Evolutionary conservation across 2,888 invertebrate species (phyloP).

Genomic region (Stegana nigrithorax): DNA sequence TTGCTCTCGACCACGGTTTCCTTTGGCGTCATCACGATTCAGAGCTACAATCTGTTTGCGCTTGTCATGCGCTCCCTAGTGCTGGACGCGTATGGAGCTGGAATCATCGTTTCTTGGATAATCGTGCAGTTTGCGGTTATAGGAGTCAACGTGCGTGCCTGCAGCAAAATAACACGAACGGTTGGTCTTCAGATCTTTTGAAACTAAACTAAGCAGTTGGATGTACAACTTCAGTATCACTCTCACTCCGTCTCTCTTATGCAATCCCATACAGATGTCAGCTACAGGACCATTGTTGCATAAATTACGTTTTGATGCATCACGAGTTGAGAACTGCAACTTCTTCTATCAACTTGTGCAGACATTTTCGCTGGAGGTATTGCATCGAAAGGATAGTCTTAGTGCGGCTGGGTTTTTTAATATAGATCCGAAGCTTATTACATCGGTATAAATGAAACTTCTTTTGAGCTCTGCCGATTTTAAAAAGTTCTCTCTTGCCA

Average conservation of each 20-base stretch:
- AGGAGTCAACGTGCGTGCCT: constrained; percentile 48
- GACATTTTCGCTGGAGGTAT: constrained; percentile 49
- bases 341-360: constrained; percentile 43
- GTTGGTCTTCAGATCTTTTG: no score
- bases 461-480: no score
- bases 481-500: constrained; percentile 12
- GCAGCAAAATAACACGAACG: constrained; percentile 42
- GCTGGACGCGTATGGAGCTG: constrained; percentile 41
- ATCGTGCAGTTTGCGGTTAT: constrained; percentile 47
- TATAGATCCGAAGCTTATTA: constrained; percentile 53
- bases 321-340: background rate
- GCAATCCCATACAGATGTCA: constrained; percentile 42
- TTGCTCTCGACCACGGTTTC: constrained; percentile 46
- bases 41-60: constrained; percentile 53
- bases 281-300: constrained; percentile 46
- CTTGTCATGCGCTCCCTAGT: constrained; percentile 40
- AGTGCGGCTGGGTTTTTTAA: constrained; percentile 55
- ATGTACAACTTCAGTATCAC: no score
- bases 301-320: constrained; percentile 37
- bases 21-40: constrained; percentile 52
- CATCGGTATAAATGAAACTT: constrained; percentile 41
- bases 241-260: no score
- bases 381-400: constrained; percentile 48
- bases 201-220: no score
- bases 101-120: constrained; percentile 49